Evolutionary conservation across 35 echinoderm and acorn worm genomes (phyloP).

Genomic region (Lytechinus pictus): DNA sequence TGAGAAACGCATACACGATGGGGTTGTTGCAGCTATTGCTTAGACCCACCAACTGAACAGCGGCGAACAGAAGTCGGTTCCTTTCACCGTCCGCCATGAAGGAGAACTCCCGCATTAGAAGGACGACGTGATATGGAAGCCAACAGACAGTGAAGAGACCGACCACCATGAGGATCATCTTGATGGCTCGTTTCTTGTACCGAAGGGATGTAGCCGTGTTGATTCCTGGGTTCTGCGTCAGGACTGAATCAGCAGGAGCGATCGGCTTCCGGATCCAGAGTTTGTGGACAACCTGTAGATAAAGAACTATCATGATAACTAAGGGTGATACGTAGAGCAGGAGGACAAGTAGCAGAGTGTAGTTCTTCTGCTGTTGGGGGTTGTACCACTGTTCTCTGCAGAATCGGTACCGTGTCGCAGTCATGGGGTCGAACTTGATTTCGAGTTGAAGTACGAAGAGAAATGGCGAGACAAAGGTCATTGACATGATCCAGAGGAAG

Average conservation of each 20-base stretch:
- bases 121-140: conserved; percentile 88
- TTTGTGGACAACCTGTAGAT: conserved; percentile 69
- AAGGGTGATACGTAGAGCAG: conserved; percentile 82
- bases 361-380: conserved; percentile 61
- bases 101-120: conserved; percentile 70
- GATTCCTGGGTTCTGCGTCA: not conserved
- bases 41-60: conserved; percentile 76
- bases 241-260: conserved; percentile 35
- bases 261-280: conserved; percentile 82
- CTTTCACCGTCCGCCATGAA: conserved; percentile 67
- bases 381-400: conserved; percentile 76
- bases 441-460: conserved; percentile 66
- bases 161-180: conserved; percentile 86
- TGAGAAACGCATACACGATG: conserved; percentile 89
- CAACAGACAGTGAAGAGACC: conserved; percentile 80
- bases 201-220: conserved; percentile 55
- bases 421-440: conserved; percentile 53
- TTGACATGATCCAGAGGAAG: conserved; percentile 69
- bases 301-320: conserved; percentile 68
- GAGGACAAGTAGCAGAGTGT: conserved; percentile 68
- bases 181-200: conserved; percentile 89
- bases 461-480: conserved; percentile 67
- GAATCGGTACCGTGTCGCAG: conserved; percentile 64
- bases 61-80: conserved; percentile 70
- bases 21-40: conserved; percentile 94